A percentile compares a stretch with the other conserved stretches of the same genome.
These are phyloP conservation scores for Teleiodes luculella DNA, from an alignment of 2,888 invertebrate species.

Conservation along the genomic window DNA sequence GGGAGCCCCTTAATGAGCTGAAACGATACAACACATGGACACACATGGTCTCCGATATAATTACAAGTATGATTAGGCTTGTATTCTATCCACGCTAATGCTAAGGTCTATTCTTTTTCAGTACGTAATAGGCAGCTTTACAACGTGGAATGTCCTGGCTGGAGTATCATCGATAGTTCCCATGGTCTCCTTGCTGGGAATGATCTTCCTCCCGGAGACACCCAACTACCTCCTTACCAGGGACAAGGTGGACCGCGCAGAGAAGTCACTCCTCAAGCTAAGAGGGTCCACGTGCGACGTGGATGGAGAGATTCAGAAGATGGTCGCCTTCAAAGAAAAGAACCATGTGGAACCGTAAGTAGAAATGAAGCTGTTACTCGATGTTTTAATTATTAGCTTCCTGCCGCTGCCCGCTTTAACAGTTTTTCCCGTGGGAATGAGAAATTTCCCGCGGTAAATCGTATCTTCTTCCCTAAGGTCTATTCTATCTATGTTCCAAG, in stretches of 20 bases:
- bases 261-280: slow-evolving; percentile 76
- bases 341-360: slow-evolving; percentile 80
- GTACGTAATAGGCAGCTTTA: slow-evolving; percentile 79
- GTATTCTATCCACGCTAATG: no score
- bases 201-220: slow-evolving; percentile 83
- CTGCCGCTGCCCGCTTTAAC: no score
- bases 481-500: slow-evolving; percentile 5
- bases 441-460: no score
- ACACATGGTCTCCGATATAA: no score
- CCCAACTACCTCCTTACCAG: slow-evolving; percentile 84
- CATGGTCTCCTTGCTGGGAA: slow-evolving; percentile 77
- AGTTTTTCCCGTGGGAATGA: no score
- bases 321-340: slow-evolving; percentile 80
- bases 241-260: slow-evolving; percentile 79
- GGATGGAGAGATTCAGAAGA: slow-evolving; percentile 79
- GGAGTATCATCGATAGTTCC: slow-evolving; percentile 81
- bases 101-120: slow-evolving; percentile 47
- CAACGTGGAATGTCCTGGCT: slow-evolving; percentile 82
- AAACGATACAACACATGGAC: no score
- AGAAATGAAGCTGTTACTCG: no score
- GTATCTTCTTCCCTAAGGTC: no score
- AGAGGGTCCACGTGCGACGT: slow-evolving; percentile 81
- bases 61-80: no score
- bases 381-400: neutral
- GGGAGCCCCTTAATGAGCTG: no score